Base-by-base conservation (phyloP, 2,797 vertebrate species). In the Psittacula derbiana region DNA sequence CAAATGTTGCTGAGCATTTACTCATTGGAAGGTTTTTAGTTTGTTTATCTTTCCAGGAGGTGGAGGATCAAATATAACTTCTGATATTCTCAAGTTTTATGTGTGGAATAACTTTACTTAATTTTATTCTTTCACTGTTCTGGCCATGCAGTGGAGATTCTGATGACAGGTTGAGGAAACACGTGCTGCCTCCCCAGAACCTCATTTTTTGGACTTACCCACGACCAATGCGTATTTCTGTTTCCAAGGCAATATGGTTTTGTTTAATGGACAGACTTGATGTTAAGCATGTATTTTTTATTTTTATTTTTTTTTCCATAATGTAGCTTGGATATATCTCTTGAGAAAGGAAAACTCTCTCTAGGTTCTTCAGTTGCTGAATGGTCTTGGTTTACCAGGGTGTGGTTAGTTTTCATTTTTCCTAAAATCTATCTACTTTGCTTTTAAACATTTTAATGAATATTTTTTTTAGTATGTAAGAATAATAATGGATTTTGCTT, bases 131-230 rank as follows among this genome's bases (percentile, higher is more conserved):
- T 65, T 65, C 7, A 8, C n/a, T 76, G 8, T 10, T n/a, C 18
- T 71, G 31, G 7, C 46, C 30, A 9, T 28, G 5, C 46, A 33
- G 17, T 43, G 5, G 14, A 49, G 38, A 64, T 41, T 57, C 33
- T 47, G 5, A 11, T 38, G 8, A 14, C 36, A 28, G 2, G 0
- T 0, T 83, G 33, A 41, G 21, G 10, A 69, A 23, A 43, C 8
- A 18, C 30, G 14, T 27, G 5, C 6, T 82, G 4, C 6, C 4
- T 57, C 3, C 4, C 6, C 8, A n/a, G 11, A 65, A 41, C 2
- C 5, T 58, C 31, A 53, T 20, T 24, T 74, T 57, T 73, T 69
- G 11, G 12, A 21, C 10, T 58, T 38, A 24, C 8, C n/a, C 5
- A 20, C 4, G 43, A 24, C 31, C 17, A 57, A 71, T 7, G 46